Evolutionary conservation across 1,140 invertebrate species (phyloP), one percentile per base, ranked within the genome.

Genomic region (Metopolophium dirhodum): DNA sequence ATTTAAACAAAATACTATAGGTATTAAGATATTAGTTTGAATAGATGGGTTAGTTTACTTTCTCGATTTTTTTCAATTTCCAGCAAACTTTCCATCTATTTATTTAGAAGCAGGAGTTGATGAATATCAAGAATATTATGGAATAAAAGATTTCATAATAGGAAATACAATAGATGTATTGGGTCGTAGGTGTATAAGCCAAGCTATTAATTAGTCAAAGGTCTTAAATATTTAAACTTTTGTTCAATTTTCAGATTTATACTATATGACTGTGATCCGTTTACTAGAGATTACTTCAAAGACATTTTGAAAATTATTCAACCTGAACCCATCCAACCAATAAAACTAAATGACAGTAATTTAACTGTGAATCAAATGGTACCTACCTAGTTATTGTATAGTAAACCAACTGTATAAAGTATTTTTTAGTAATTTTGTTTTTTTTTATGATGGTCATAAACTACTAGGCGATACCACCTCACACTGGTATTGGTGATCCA

Each of bases 261-360:
- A 2, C 95, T 99, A 8, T 97, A 96, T 94, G 97, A 98, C 95
- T 98, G 97, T 94, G 98, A 98, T 94, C 94, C 96, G 22, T 98
- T 97, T 94, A 98, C 98, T 0, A 96, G 98, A 94, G 96, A 96
- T 93, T 98, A 97, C 95, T 98, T 97, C 86, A 90, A 88, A 47
- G 92, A 94, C 11, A 86, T 91, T 30, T 94, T 94, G 20, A 93
- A 94, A 61, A 94, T 95, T 23, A 93, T 94, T 57, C 94, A 95
- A 94, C 93, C 94, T 20, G 87, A 91, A 49, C 88, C 94, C 14
- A 91, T 94, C 14, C 30, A 77, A 77, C 14, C n/a, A 77, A 77
- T 77, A 77, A n/a, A 77, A 30, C 14, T n/a, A n/a, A 7, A 77
- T 20, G 68, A 93, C 26, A 49, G n/a, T 51, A 6, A 26, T 47